Conservation (phyloP, 2,888 invertebrate species). For the Aromia moschata region DNA sequence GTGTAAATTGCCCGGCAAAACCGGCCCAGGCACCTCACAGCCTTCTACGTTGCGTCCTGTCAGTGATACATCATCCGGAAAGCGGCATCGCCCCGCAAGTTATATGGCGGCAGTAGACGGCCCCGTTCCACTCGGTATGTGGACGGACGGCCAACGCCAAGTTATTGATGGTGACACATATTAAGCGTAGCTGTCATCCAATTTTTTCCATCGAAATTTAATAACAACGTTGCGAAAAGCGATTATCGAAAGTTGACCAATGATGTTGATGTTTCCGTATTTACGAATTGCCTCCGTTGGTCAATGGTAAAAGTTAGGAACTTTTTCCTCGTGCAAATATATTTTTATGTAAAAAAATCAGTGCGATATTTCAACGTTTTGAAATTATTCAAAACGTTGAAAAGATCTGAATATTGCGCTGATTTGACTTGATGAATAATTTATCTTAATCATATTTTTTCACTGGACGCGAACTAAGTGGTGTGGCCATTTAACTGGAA, state of each 20-base stretch:
- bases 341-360: too few species aligned
- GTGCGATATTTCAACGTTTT: too few species aligned
- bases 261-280: constrained; percentile 14
- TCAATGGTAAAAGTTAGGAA: too few species aligned
- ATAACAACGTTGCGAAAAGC: constrained; percentile 54
- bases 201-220: constrained; percentile 59
- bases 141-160: constrained; percentile 50
- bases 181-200: constrained; percentile 57
- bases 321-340: too few species aligned
- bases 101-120: constrained; percentile 38
- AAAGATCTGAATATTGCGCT: too few species aligned
- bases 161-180: constrained; percentile 62
- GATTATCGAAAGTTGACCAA: constrained; percentile 45
- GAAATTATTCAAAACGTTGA: too few species aligned
- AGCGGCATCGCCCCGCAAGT: constrained; percentile 42
- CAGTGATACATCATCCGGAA: constrained; percentile 47
- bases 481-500: too few species aligned
- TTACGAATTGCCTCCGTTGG: too few species aligned
- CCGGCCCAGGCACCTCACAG: constrained; percentile 14
- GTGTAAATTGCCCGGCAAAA: constrained; percentile 19
- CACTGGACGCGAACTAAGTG: too few species aligned
- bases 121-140: constrained; percentile 33
- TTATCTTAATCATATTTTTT: too few species aligned
- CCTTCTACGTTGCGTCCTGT: constrained; percentile 34
- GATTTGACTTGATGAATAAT: too few species aligned